Evolutionary conservation across 2,888 invertebrate species (phyloP).

Genomic region (Osmoderma eremita): DNA sequence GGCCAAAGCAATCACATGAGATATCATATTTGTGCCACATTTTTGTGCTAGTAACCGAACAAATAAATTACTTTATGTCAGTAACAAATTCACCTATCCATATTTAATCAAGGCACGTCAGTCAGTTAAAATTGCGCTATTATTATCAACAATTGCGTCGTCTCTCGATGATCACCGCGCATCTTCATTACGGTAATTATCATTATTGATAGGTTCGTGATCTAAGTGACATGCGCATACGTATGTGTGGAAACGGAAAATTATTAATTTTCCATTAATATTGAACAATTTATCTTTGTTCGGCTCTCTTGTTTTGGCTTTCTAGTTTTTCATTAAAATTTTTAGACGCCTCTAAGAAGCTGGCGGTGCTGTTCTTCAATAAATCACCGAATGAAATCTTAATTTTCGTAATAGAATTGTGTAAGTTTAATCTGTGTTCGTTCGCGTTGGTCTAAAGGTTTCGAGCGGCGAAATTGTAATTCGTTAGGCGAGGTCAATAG

Average conservation of each 20-base stretch:
- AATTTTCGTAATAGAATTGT: slow-evolving; percentile 33
- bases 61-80: slow-evolving; percentile 4
- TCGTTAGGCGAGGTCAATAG: slow-evolving; percentile 33
- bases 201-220: slow-evolving; percentile 14
- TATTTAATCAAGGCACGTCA: slow-evolving; percentile 28
- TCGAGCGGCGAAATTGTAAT: slow-evolving; percentile 20
- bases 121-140: slow-evolving; percentile 17
- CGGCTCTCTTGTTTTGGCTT: background rate
- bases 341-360: slow-evolving; percentile 21
- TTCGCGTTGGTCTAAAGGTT: slow-evolving; percentile 25
- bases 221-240: background rate
- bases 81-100: slow-evolving; percentile 10
- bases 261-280: slow-evolving; percentile 31
- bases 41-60: too few species aligned
- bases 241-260: slow-evolving; percentile 11
- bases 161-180: background rate
- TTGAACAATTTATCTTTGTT: slow-evolving; percentile 26
- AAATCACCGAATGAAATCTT: slow-evolving; percentile 31
- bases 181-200: slow-evolving; percentile 17
- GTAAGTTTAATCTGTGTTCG: slow-evolving; percentile 24
- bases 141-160: slow-evolving; percentile 3
- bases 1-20: too few species aligned
- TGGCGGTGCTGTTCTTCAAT: slow-evolving; percentile 19
- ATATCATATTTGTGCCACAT: too few species aligned
- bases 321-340: slow-evolving; percentile 29